Evolutionary conservation across 2,797 vertebrate species (phyloP), one percentile per base, ranked within the genome.

Genomic region (Euphonia xanthogaster): DNA sequence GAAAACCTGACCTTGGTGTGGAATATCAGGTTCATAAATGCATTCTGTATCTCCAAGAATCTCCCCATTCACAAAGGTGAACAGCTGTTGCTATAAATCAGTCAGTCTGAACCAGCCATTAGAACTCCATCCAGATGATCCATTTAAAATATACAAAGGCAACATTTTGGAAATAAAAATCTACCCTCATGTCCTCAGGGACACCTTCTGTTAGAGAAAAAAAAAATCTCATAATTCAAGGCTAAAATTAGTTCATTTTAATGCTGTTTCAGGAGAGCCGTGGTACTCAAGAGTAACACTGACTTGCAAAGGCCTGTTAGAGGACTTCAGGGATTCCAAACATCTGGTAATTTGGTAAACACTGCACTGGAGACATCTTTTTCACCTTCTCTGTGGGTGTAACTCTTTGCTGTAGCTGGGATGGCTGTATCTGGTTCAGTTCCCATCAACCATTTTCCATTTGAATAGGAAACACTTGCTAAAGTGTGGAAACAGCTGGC

Each of bases 211-310:
- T 79, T 93, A 33, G 77, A 94, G 86, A 89, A 90, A 94, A 83
- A n/a, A 37, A 75, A 92, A 84, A 73, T 35, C 83, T 90, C 93
- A 62, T 94, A 44, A 95, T 76, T 96, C 93, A 94, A 65, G 86
- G 86, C 88, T 94, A 96, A 96, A 94, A 94, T 97, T 97, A 96
- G 96, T 84, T 97, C 73, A 42, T 48, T 91, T 88, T 57, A 94
- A 82, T 90, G 86, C 67, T 88, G 89, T 94, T 96, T 93, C 94
- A 94, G 90, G 77, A 93, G 60, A 93, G 47, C 57, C 74, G 68
- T 10, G 86, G 87, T 71, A 76, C 90, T 94, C 90, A 28, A 42
- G 94, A 85, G 90, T 21, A 84, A 82, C 88, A 88, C 90, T 1
- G 0, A 45, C 62, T 76, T 57, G 76, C 37, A 84, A 75, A 94